Evolutionary conservation across 2,113 vertebrate species (phyloP).

Genomic region (Pelodiscus sinensis): DNA sequence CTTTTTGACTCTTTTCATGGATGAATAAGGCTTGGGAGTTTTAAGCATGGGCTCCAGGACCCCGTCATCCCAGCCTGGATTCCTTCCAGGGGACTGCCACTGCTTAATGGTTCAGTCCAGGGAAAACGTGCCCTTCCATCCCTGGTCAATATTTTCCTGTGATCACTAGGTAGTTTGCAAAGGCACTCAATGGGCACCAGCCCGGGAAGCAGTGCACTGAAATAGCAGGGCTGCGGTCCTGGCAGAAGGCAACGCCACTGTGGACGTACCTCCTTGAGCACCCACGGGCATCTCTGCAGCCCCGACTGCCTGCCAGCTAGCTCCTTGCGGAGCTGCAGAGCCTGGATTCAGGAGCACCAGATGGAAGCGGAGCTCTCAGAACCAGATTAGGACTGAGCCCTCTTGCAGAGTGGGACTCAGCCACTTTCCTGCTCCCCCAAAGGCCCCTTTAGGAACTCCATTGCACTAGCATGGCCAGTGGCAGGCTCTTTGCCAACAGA

Average conservation of each 20-base stretch:
- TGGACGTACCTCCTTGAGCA: background rate
- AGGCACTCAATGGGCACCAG: background rate
- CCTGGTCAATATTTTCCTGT: background rate
- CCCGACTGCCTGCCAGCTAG: background rate
- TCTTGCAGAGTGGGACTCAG: background rate
- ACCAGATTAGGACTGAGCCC: background rate
- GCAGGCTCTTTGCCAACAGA: background rate
- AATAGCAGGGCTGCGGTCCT: accelerated
- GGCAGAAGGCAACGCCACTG: no score
- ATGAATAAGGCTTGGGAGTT: background rate
- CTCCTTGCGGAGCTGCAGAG: background rate
- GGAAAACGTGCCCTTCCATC: background rate
- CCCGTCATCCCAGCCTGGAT: background rate
- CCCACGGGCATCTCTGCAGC: background rate
- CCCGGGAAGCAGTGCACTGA: accelerated
- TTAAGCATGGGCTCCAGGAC: background rate
- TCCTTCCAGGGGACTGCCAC: background rate
- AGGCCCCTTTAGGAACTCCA: background rate
- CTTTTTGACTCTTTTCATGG: background rate
- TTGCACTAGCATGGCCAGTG: background rate
- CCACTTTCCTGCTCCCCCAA: background rate
- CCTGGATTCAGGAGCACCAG: background rate
- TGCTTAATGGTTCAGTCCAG: background rate
- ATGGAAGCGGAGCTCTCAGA: background rate
- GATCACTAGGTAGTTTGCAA: background rate